Evolutionary conservation across 2,888 invertebrate genomes (phyloP).

Genomic region (Synanthedon myopaeformis): DNA sequence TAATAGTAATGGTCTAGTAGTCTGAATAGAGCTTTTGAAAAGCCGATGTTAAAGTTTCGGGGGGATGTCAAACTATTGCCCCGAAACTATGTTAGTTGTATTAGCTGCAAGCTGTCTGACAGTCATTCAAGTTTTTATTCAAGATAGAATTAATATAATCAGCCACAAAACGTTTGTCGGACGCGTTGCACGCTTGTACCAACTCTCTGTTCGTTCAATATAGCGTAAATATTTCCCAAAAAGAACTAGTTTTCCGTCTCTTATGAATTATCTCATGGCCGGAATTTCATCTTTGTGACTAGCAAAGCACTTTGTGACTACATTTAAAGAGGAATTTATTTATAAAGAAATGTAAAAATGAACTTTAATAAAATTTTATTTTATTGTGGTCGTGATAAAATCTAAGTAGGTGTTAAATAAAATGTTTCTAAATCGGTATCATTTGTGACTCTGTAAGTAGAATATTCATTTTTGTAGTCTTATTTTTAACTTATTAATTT

Average conservation of each 20-base stretch:
- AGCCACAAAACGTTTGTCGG: slow-evolving; percentile 40
- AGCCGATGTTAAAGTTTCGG: too few relatives aligned
- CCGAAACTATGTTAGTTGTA: too few relatives aligned
- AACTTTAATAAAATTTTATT: slow-evolving; percentile 15
- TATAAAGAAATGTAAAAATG: slow-evolving; percentile 16
- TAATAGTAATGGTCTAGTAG: too few relatives aligned
- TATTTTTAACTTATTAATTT: too few relatives aligned
- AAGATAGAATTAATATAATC: slow-evolving; percentile 3
- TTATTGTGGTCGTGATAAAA: slow-evolving; percentile 20
- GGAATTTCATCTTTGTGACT: slow-evolving; percentile 18
- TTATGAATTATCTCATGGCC: slow-evolving; percentile 27
- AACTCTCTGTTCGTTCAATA: slow-evolving; percentile 11
- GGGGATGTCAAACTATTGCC: too few relatives aligned
- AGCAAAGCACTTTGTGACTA: too few relatives aligned
- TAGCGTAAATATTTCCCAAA: slow-evolving; percentile 30
- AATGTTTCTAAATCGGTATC: slow-evolving; percentile 7
- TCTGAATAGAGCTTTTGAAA: too few relatives aligned
- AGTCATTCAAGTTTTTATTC: too few relatives aligned
- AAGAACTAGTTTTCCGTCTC: slow-evolving; percentile 19
- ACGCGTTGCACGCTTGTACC: slow-evolving; percentile 27
- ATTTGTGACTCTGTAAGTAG: background rate
- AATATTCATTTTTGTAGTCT: background rate
- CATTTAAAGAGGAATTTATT: slow-evolving; percentile 16
- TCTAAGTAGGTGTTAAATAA: slow-evolving; percentile 17
- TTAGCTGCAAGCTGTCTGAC: too few relatives aligned